A percentile compares a stretch with the other conserved stretches of the same genome.
Conservation (phyloP, 2,113 vertebrate genomes). For the Nothocercus nigrocapillus region DNA sequence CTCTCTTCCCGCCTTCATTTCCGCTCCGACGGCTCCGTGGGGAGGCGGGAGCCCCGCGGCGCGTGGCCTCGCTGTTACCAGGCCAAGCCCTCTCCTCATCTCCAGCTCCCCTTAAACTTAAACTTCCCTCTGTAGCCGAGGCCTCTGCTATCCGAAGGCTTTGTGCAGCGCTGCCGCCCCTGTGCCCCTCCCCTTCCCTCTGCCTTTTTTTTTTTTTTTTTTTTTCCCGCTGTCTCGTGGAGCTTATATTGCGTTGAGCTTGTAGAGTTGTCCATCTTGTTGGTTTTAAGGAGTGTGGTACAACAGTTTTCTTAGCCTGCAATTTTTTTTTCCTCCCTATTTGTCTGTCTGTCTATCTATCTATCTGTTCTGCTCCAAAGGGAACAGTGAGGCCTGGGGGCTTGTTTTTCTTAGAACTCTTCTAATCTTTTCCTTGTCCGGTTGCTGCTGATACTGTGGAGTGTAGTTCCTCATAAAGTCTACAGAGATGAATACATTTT, state of each 20-base stretch:
- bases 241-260: not conserved
- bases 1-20: constrained; percentile 2
- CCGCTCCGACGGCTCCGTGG: too few relatives aligned
- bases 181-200: not conserved
- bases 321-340: rapidly evolving
- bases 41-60: not conserved
- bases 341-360: not conserved
- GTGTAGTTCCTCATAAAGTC: not conserved
- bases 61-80: not conserved
- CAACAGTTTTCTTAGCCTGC: rapidly evolving
- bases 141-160: not conserved
- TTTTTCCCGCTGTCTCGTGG: not conserved
- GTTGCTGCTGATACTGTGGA: not conserved
- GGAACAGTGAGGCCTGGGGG: not conserved
- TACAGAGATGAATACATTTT: not conserved
- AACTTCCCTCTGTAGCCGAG: not conserved
- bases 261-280: not conserved
- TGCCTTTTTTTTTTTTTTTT: not conserved
- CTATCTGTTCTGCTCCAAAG: not conserved
- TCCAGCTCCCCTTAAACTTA: not conserved
- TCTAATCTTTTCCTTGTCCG: not conserved
- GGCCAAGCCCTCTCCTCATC: not conserved
- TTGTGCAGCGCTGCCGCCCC: constrained; percentile 7
- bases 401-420: not conserved
- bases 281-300: not conserved